These are phyloP conservation scores for Semaprochilodus insignis DNA, from an alignment of 2,797 vertebrate genomes.

Conservation along the genomic window DNA sequence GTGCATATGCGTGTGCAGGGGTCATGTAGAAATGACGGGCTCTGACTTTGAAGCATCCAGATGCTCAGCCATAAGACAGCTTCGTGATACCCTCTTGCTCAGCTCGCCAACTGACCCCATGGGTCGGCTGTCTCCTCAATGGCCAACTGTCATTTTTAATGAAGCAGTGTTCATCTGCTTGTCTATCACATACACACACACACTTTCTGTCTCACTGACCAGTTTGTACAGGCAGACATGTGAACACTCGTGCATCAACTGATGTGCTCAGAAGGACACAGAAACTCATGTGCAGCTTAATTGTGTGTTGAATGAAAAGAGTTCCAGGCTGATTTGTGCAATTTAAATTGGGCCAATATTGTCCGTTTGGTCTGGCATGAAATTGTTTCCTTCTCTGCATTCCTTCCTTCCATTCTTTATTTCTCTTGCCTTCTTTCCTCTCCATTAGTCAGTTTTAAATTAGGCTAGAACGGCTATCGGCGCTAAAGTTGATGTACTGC, in stretches of 20 bases:
- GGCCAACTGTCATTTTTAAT: slow-evolving; percentile 62
- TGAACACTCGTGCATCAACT: slow-evolving; percentile 15
- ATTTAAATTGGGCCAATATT: slow-evolving; percentile 51
- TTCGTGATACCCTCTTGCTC: slow-evolving; percentile 41
- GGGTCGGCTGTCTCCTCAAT: slow-evolving; percentile 51
- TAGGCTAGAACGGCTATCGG: slow-evolving; percentile 12
- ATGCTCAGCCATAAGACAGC: slow-evolving; percentile 61
- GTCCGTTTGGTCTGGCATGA: slow-evolving; percentile 62
- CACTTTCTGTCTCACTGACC: slow-evolving; percentile 26
- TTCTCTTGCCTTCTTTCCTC: slow-evolving; percentile 52
- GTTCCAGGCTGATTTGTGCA: slow-evolving; percentile 26
- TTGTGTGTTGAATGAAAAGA: slow-evolving; percentile 42
- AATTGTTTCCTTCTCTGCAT: slow-evolving; percentile 44
- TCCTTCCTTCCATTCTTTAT: slow-evolving; percentile 14
- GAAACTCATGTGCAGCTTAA: slow-evolving; percentile 11
- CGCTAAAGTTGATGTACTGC: slow-evolving; percentile 42
- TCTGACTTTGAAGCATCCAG: slow-evolving; percentile 57
- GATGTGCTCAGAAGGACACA: slow-evolving; percentile 13
- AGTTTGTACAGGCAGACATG: slow-evolving; percentile 24
- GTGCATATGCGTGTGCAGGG: neutral
- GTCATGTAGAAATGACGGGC: slow-evolving; percentile 53
- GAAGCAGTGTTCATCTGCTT: slow-evolving; percentile 56
- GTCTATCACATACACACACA: slow-evolving; percentile 27
- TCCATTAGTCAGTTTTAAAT: slow-evolving; percentile 68
- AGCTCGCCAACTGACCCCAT: slow-evolving; percentile 52